Conservation (phyloP, 2,113 vertebrate genomes). For the Danio rerio region GRCz12tu NC_133182.1:11633501-11634000, state of each 20-base stretch:
- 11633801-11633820: too few species aligned
- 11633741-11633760: too few species aligned
- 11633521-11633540: background rate
- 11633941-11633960: constrained; percentile 87
- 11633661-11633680: too few species aligned
- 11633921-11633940: constrained; percentile 92
- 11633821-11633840: too few species aligned
- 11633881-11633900: constrained; percentile 96
- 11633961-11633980: constrained; percentile 30
- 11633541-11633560: background rate
- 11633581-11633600: background rate
- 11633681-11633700: too few species aligned
- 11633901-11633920: constrained; percentile 93
- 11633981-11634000: background rate
- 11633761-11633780: too few species aligned
- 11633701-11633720: too few species aligned
- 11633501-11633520: background rate
- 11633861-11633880: constrained; percentile 79
- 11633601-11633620: background rate
- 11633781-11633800: too few species aligned
- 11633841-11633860: background rate
- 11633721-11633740: too few species aligned
- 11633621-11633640: background rate
- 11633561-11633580: background rate
- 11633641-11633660: too few species aligned